Conservation (phyloP, 1,140 invertebrate genomes). For the Eciton burchellii region DNA sequence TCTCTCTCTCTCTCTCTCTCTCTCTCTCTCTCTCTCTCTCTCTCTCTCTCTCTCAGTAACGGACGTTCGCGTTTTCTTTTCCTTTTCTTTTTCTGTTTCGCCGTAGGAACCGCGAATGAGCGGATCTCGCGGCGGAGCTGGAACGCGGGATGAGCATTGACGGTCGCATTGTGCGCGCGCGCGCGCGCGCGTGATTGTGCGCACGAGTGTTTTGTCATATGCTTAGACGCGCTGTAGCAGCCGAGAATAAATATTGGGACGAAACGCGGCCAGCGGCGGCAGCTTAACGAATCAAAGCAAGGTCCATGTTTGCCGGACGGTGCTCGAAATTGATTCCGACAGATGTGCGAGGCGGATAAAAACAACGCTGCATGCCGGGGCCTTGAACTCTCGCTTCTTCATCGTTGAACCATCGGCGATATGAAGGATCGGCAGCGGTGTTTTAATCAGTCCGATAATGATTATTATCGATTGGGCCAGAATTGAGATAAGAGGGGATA, state of each 20-base stretch:
- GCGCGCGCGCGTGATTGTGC: not conserved
- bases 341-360: constrained; percentile 15
- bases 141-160: not conserved
- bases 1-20: too few species aligned
- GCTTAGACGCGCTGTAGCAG: constrained; percentile 26
- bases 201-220: constrained; percentile 68
- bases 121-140: not conserved
- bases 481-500: too few species aligned
- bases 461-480: too few species aligned
- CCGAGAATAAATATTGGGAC: constrained; percentile 51
- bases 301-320: constrained; percentile 9
- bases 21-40: too few species aligned
- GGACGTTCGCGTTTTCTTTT: constrained; percentile 55
- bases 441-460: too few species aligned
- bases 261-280: constrained; percentile 26
- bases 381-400: not conserved
- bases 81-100: constrained; percentile 31
- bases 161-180: constrained; percentile 26
- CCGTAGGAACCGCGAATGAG: too few species aligned
- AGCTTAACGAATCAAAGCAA: constrained; percentile 53
- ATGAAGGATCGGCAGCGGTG: not conserved
- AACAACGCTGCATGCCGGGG: not conserved
- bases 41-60: constrained; percentile 55
- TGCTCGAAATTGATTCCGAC: constrained; percentile 45
- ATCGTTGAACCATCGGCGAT: not conserved